Conservation (phyloP, 1,140 invertebrate genomes). For the Caerostris extrusa region DNA sequence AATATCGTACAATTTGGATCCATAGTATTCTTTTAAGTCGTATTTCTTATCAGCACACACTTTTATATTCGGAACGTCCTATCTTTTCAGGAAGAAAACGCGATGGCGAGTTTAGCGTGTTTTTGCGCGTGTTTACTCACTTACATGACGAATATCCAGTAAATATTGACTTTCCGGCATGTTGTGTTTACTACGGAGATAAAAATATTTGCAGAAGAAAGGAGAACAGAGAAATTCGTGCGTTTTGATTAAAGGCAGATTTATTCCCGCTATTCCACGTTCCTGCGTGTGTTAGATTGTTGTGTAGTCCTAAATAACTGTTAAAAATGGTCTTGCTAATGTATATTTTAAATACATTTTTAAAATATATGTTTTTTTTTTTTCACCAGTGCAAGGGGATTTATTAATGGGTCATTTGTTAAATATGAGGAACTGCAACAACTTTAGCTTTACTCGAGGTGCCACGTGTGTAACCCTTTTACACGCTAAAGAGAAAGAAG, state of each 20-base stretch:
- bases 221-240: not conserved
- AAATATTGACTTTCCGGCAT: slow-evolving; percentile 33
- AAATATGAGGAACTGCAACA: too few species aligned
- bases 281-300: not conserved
- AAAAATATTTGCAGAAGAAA: slow-evolving; percentile 33
- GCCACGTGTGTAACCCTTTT: too few species aligned
- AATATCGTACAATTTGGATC: too few species aligned
- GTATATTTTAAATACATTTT: too few species aligned
- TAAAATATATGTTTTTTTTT: too few species aligned
- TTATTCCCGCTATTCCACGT: not conserved
- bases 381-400: too few species aligned
- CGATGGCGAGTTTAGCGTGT: not conserved
- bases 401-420: too few species aligned
- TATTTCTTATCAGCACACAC: not conserved
- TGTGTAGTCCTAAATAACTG: too few species aligned
- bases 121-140: not conserved
- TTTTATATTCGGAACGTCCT: too few species aligned
- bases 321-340: too few species aligned
- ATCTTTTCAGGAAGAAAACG: not conserved
- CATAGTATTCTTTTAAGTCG: not conserved
- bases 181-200: not conserved
- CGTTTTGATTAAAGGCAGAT: not conserved
- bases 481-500: too few species aligned
- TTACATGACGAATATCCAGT: not conserved
- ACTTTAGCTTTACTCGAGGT: too few species aligned